Evolutionary conservation across 2,113 vertebrate genomes (phyloP), one percentile per base, ranked within the genome.

Genomic region (Vireo altiloquus): DNA sequence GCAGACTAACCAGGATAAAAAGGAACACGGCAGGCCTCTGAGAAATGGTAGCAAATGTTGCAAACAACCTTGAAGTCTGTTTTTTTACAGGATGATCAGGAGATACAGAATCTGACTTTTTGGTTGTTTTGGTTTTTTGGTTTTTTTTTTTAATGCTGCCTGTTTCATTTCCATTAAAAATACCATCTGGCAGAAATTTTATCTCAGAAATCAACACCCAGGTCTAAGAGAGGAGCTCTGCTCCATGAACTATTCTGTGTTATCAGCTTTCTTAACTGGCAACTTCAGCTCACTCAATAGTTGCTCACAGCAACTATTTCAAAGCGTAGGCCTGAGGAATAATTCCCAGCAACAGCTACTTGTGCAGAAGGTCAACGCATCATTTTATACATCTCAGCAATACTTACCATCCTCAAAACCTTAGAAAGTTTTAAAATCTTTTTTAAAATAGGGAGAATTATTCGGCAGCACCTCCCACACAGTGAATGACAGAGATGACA

Each of bases 101-200:
- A 86, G 71, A 74, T 52, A 77, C 0, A 31, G 21, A 86, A 77
- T 35, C 63, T 66, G 37, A 75, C 35, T 69, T 86, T 35, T 78
- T 12, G 42, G 15, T 42, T 42, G 40, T 42, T 42, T 22, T 39
- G 39, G 39, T 39, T 39, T 39, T 39, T 39, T 39, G 10, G 17
- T 14, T 49, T 11, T 13, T 56, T 78, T 85, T 66, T 64, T 7
- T 33, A 72, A 59, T 42, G 42, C 15, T 80, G 7, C 15, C 65
- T 92, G 54, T 87, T 91, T 91, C 9, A 9, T 80, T 95, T 93
- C 60, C 59, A 90, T 76, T 82, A 82, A 89, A 92, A 82, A 92
- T 35, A 82, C 78, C 75, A 92, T 86, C 94, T 93, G 93, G 63
- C 66, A 95, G 66, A 76, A 96, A 80, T 61, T 54, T 72, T 74